phyloP scores from a whole-genome alignment of 1,140 invertebrate genomes.

The Eriocheir sinensis region DNA sequence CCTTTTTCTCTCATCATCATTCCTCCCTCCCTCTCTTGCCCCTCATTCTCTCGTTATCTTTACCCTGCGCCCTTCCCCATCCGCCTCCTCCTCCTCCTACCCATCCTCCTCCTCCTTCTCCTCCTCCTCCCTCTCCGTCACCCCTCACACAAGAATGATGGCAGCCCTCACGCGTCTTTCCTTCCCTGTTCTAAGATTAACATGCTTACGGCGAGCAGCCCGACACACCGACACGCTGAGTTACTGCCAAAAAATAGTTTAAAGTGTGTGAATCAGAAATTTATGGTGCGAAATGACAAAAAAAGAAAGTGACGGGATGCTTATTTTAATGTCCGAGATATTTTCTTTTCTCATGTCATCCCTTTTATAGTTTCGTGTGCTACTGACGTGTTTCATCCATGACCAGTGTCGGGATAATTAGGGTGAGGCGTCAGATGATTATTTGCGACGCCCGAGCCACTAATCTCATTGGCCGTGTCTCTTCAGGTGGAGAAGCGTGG shows the following conservation, averaged over 20 bases:
- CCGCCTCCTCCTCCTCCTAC: neutral
- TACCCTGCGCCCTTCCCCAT: neutral
- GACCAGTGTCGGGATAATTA: neutral
- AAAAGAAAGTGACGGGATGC: neutral
- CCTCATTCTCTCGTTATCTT: neutral
- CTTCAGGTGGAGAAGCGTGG: neutral
- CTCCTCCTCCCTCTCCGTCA: neutral
- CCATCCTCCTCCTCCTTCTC: neutral
- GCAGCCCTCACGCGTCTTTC: neutral
- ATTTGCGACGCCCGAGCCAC: neutral
- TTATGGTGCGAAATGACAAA: neutral
- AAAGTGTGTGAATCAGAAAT: neutral
- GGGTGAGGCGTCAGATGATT: neutral
- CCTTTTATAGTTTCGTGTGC: neutral
- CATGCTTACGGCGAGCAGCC: neutral
- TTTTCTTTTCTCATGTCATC: neutral
- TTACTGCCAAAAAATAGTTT: neutral
- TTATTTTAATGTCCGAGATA: neutral
- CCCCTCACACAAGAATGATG: neutral
- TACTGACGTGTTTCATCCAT: neutral
- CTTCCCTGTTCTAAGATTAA: neutral
- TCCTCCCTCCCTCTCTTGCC: neutral
- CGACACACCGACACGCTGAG: neutral
- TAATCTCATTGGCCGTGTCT: neutral
- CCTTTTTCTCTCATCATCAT: neutral